Conservation (phyloP, 2,113 vertebrate genomes). For the Myiozetetes cayanensis region DNA sequence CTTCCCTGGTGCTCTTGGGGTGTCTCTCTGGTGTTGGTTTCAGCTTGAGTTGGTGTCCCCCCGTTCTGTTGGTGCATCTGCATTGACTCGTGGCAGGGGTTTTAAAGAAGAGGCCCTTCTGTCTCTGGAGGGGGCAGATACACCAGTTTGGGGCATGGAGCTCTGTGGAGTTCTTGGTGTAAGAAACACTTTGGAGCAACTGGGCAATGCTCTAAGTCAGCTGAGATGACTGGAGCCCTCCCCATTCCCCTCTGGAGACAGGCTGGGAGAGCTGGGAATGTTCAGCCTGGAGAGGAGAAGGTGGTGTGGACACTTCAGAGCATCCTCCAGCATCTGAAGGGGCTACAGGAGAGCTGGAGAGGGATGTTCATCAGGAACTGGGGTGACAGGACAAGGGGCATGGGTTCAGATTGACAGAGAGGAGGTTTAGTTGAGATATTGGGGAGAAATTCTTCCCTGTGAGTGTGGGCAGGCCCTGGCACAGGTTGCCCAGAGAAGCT, state of each 20-base stretch:
- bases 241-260: not conserved
- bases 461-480: not conserved
- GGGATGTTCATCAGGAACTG: no score
- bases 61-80: not conserved
- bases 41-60: not conserved
- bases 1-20: not conserved
- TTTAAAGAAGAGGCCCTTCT: not conserved
- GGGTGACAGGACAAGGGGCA: no score
- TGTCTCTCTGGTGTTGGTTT: not conserved
- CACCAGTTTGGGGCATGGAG: rapidly evolving
- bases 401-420: no score
- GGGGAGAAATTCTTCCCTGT: not conserved
- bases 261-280: not conserved
- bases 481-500: not conserved
- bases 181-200: not conserved
- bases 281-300: not conserved
- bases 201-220: rapidly evolving
- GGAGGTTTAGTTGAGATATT: not conserved
- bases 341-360: no score
- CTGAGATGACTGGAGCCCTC: not conserved
- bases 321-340: no score
- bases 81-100: rapidly evolving
- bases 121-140: not conserved
- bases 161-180: not conserved
- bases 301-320: not conserved